Evolutionary conservation across 2,113 vertebrate genomes (phyloP).

Genomic region (Podarcis cretensis): DNA sequence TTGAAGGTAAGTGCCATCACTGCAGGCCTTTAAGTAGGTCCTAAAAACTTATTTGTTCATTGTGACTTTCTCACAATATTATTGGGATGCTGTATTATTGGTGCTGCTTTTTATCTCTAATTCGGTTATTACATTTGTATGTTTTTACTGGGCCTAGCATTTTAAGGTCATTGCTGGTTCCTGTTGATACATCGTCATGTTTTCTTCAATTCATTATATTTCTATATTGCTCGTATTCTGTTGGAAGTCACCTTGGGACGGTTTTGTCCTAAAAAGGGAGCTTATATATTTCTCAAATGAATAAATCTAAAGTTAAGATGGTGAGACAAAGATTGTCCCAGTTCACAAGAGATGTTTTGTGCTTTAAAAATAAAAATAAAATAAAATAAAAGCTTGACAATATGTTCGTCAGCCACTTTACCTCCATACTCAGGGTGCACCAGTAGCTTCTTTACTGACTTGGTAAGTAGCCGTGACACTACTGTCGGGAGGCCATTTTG

Average conservation of each 20-base stretch:
- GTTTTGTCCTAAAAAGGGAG: no score
- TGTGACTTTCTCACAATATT: neutral
- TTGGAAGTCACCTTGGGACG: neutral
- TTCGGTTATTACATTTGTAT: neutral
- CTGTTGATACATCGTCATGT: neutral
- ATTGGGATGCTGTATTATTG: neutral
- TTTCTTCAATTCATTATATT: neutral
- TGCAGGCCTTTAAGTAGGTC: neutral
- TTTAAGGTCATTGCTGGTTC: neutral
- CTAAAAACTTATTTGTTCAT: neutral
- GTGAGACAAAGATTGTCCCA: neutral
- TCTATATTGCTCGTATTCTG: neutral
- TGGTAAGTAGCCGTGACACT: no score
- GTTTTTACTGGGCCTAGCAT: neutral
- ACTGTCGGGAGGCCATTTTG: neutral
- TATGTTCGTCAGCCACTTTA: no score
- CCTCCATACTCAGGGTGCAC: no score
- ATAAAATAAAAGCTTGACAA: neutral
- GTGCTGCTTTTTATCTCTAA: neutral
- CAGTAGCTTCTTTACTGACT: no score
- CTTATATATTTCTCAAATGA: no score
- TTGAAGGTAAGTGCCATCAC: neutral
- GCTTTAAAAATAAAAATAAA: no score
- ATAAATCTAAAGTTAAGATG: neutral
- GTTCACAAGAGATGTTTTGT: neutral